Evolutionary conservation across 2,797 vertebrate species (phyloP).

Genomic region (Pipistrellus pygmaeus): DNA sequence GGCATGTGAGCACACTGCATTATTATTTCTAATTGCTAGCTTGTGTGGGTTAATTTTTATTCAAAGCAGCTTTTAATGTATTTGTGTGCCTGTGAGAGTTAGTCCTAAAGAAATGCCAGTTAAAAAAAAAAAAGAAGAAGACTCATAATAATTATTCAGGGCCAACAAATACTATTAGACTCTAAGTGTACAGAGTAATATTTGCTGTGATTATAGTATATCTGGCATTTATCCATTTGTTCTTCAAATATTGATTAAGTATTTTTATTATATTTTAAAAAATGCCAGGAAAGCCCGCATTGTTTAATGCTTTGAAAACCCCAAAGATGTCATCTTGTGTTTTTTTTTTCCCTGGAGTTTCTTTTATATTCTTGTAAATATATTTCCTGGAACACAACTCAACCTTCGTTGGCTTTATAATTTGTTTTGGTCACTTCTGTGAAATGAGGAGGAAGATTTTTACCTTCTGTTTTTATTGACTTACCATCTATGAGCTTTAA

Average conservation of each 20-base stretch:
- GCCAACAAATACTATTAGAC: no score
- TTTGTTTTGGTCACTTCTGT: slow-evolving; percentile 59
- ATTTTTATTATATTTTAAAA: background rate
- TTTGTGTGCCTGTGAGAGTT: slow-evolving; percentile 60
- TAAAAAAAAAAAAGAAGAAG: no score
- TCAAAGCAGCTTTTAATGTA: slow-evolving; percentile 22
- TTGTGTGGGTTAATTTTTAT: background rate
- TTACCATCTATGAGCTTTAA: slow-evolving; percentile 35
- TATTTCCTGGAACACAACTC: slow-evolving; percentile 68
- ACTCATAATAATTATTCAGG: no score
- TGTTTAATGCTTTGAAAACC: slow-evolving; percentile 53
- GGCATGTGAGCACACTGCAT: background rate
- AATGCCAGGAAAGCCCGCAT: slow-evolving; percentile 80
- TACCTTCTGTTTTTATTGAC: slow-evolving; percentile 12
- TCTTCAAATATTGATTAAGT: no score
- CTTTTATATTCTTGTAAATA: slow-evolving; percentile 67
- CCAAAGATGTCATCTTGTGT: slow-evolving; percentile 56
- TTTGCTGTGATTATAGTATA: no score
- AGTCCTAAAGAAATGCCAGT: slow-evolving; percentile 51
- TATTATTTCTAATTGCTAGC: background rate
- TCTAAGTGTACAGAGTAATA: no score
- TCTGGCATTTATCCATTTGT: no score
- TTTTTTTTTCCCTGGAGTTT: slow-evolving; percentile 61
- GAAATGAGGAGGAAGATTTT: slow-evolving; percentile 5
- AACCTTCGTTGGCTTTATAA: slow-evolving; percentile 51